Base-by-base conservation (phyloP, 2,797 vertebrate genomes). In the Melanotaenia pygmaea region DNA sequence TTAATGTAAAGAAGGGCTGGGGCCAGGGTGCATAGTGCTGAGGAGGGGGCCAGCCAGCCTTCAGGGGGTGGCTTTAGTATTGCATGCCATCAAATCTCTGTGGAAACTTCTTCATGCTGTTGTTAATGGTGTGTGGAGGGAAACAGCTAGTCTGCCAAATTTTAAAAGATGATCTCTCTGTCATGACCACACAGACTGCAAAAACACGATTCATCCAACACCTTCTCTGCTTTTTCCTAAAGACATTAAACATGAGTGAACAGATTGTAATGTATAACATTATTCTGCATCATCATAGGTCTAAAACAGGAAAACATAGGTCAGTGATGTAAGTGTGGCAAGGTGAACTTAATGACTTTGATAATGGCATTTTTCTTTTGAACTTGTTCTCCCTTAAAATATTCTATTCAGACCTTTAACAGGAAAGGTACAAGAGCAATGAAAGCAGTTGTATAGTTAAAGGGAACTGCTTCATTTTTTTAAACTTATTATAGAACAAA, bases 61-160 rank as follows among this genome's bases (percentile, higher is more conserved):
- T 79, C 60, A 70, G 34, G 70, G 64, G 80, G 63, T 65, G 58
- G 67, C 79, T 74, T 83, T 77, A 74, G 68, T 81, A 77, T 79
- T n/a, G 35, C 76, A 81, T 87, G 64, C 79, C 85, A 81, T 83
- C 53, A 72, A 38, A 86, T 88, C 79, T 88, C 79, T 82, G 70
- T 82, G 77, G 85, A 84, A 87, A 88, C 79, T 57, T 70, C 70
- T 68, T 68, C 32, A 76, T 69, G 72, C 51, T 81, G 67, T 69
- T 78, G 54, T 70, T 72, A 67, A 59, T 60, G 43, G 47, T 70
- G 75, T 60, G 75, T 67, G 71, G 61, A 75, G 60, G 47, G 63
- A 72, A 79, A 78, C 20, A 24, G 38, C 62, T 20, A 40, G 59
- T 70, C 11, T 28, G 43, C 76, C 18, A 50, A 26, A 9, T 56